Percentiles rank a stretch among this genome's conserved stretches.
Conservation (phyloP, 2,888 invertebrate species). For the Choristoneura rosaceana region DNA sequence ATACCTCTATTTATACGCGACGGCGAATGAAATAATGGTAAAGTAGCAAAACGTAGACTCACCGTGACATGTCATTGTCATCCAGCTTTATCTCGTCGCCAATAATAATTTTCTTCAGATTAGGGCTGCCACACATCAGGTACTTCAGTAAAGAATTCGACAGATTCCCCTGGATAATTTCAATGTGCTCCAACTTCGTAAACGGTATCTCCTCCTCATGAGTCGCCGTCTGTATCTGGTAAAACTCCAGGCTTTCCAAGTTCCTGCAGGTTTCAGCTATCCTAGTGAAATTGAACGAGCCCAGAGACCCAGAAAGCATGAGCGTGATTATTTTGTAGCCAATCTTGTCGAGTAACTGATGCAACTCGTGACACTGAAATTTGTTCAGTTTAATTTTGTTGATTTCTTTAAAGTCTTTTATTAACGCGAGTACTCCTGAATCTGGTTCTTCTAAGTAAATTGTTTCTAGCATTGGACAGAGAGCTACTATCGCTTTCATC, state of each 20-base stretch:
- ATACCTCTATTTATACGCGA: constrained; percentile 23
- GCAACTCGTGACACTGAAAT: constrained; percentile 86
- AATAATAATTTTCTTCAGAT: constrained; percentile 86
- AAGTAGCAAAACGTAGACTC: constrained; percentile 49
- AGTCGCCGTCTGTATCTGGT: constrained; percentile 87
- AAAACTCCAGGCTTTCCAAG: constrained; percentile 87
- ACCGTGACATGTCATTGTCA: constrained; percentile 88
- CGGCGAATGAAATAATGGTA: background rate
- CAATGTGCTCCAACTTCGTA: constrained; percentile 87
- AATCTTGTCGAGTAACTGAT: constrained; percentile 83
- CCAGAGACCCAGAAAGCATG: constrained; percentile 85
- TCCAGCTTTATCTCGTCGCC: constrained; percentile 88
- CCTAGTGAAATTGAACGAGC: constrained; percentile 85
- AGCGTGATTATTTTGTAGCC: constrained; percentile 84
- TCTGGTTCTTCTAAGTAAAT: constrained; percentile 88
- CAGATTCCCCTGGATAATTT: constrained; percentile 88
- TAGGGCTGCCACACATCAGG: constrained; percentile 86
- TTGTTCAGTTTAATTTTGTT: constrained; percentile 87
- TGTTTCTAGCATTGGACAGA: constrained; percentile 87
- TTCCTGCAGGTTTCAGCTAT: constrained; percentile 86
- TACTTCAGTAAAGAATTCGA: constrained; percentile 85
- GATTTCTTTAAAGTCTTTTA: constrained; percentile 79
- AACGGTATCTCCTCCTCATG: constrained; percentile 85
- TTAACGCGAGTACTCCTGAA: constrained; percentile 78
- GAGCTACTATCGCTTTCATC: constrained; percentile 85